Evolutionary conservation across 2,797 vertebrate species (phyloP), one percentile per base, ranked within the genome.

Genomic region (Enteromius thamalakanensis): DNA sequence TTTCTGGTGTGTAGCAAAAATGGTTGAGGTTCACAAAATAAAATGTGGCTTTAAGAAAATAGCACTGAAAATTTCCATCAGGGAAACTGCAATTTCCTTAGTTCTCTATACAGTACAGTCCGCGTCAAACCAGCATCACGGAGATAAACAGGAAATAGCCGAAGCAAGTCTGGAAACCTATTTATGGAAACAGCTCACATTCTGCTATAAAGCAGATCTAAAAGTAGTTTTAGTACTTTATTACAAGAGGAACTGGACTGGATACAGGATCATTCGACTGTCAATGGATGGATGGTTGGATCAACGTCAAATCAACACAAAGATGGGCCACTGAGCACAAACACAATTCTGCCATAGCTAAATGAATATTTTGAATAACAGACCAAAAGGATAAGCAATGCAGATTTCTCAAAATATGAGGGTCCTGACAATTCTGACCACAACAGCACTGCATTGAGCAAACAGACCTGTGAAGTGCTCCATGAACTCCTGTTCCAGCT

Each of bases 401-500:
- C 17, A 67, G 32, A 37, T 69, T 23, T 68, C 40, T n/a, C 65
- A 4, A 23, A 11, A 26, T 26, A 26, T 26, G 26, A 58, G 10
- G 3, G 17, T 9, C 55, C n/a, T 58, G n/a, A 55, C 10, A 55
- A 55, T 55, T 55, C 19, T 55, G 19, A 55, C 8, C 21, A 10
- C 53, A 26, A 60, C 53, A 58, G 49, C 23, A 23, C 42, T 23
- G 55, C 45, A 68, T n/a, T 32, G 8, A 26, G 34, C 4, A 79
- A 72, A 87, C 91, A 88, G 47, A 99, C 97, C 97, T 95, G 98
- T 99, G 92, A 99, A 99, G 87, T 99, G 97, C 91, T 99, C 98
- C 3, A 97, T 98, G 90, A 99, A 99, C 89, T 99, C 98, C 85
- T 97, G 97, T 90, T 99, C 98, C 93, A 99, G 94, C 89, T 98